A percentile compares a stretch with the other conserved stretches of the same genome.
phyloP scores from a whole-genome alignment of 1,140 invertebrate species.

The Elymnias hypermnestra region DNA sequence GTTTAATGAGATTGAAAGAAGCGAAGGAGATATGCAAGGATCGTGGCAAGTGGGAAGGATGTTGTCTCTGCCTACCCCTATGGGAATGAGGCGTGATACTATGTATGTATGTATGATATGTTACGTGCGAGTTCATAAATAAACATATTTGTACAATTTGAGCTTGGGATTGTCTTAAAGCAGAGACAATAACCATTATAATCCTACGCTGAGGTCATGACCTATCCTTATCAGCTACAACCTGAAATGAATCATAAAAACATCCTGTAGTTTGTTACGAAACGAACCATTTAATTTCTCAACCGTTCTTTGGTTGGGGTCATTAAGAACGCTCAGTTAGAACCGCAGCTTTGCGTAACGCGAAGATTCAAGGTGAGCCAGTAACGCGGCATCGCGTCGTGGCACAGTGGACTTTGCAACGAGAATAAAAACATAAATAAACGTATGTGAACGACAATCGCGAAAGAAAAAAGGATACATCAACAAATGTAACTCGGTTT shows the following conservation, averaged over 20 bases:
- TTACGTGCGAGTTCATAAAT: no score
- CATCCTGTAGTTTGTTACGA: slow-evolving; percentile 10
- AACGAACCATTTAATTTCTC: slow-evolving; percentile 28
- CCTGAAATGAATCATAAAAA: slow-evolving; percentile 8
- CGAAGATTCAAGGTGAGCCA: slow-evolving; percentile 62
- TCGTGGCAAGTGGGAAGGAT: no score
- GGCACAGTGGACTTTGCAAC: slow-evolving; percentile 32
- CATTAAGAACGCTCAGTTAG: slow-evolving; percentile 42
- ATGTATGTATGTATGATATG: no score
- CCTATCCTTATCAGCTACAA: slow-evolving; percentile 2
- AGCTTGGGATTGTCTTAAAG: no score
- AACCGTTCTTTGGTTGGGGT: slow-evolving; percentile 27
- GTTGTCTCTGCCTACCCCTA: no score
- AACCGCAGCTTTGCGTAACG: slow-evolving; percentile 49
- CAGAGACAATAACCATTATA: neutral
- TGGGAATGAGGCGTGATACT: no score
- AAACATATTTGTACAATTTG: no score
- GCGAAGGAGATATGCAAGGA: no score
- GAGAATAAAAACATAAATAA: slow-evolving; percentile 18
- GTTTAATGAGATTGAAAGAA: no score
- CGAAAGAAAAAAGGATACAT: slow-evolving; percentile 9
- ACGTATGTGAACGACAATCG: neutral
- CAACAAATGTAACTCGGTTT: no score
- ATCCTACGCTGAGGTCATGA: slow-evolving; percentile 2
- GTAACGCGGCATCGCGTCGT: slow-evolving; percentile 36